These are phyloP conservation scores for Orthosia incerta DNA, from an alignment of 2,888 invertebrate species.

Conservation along the genomic window DNA sequence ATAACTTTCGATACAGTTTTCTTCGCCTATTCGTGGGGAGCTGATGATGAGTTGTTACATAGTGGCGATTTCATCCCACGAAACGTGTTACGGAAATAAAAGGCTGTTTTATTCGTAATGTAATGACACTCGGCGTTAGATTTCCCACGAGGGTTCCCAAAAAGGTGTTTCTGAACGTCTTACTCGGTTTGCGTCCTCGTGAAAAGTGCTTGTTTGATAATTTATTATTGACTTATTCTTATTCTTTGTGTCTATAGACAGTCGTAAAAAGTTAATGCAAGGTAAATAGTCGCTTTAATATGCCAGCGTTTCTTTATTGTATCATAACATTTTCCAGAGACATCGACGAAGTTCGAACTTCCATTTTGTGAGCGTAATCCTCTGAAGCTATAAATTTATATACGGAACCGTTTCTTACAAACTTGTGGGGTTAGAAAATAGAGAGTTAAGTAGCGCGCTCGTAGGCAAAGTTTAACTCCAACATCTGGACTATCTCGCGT, in stretches of 20 bases:
- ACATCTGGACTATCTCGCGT: slow-evolving; percentile 75
- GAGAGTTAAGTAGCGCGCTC: slow-evolving; percentile 71
- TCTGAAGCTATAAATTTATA: slow-evolving; percentile 73
- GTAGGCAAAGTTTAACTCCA: slow-evolving; percentile 77
- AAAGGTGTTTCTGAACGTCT: slow-evolving; percentile 59
- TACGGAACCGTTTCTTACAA: slow-evolving; percentile 72
- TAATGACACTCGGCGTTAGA: slow-evolving; percentile 67
- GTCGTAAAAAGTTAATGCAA: slow-evolving; percentile 41
- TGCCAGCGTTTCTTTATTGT: slow-evolving; percentile 39
- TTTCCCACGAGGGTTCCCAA: slow-evolving; percentile 64
- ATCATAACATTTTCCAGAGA: slow-evolving; percentile 63
- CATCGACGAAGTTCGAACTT: slow-evolving; percentile 56
- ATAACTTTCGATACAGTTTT: slow-evolving; percentile 78
- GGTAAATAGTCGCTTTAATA: slow-evolving; percentile 41
- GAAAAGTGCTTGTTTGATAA: slow-evolving; percentile 56
- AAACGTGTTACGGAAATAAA: slow-evolving; percentile 75
- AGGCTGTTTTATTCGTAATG: slow-evolving; percentile 69
- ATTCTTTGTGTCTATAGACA: slow-evolving; percentile 40
- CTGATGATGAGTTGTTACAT: slow-evolving; percentile 70
- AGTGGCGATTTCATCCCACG: slow-evolving; percentile 70
- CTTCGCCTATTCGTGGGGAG: slow-evolving; percentile 69
- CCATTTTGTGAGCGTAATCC: slow-evolving; percentile 63
- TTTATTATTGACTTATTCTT: slow-evolving; percentile 51
- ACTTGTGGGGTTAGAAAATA: slow-evolving; percentile 77
- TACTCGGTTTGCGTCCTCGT: slow-evolving; percentile 56